Percentiles rank a stretch among this genome's conserved stretches.
phyloP scores from a whole-genome alignment of 2,113 vertebrate species.

The Entelurus aequoreus region DNA sequence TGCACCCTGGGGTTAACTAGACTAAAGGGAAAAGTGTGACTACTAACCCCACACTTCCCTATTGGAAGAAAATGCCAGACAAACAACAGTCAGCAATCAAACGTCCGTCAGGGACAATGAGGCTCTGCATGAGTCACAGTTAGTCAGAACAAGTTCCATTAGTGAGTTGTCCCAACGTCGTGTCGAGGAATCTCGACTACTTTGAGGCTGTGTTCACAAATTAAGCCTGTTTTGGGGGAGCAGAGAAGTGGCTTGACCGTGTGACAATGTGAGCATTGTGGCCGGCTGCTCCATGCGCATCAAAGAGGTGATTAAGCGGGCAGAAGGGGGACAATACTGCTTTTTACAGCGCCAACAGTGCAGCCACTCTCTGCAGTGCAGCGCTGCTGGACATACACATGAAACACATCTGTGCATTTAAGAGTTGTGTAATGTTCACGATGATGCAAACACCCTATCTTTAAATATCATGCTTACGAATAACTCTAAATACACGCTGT shows the following conservation, averaged over 20 bases:
- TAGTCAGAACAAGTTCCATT: slow-evolving; percentile 29
- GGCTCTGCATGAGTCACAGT: slow-evolving; percentile 4
- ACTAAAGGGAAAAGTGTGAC: too few relatives aligned
- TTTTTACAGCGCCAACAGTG: slow-evolving; percentile 66
- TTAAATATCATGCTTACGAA: too few relatives aligned
- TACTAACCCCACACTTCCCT: too few relatives aligned
- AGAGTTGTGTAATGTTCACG: slow-evolving; percentile 8
- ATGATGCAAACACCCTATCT: background rate
- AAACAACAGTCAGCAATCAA: too few relatives aligned
- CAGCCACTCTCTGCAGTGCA: slow-evolving; percentile 52
- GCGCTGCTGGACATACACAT: slow-evolving; percentile 39
- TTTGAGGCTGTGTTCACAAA: slow-evolving; percentile 57
- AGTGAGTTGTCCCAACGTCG: slow-evolving; percentile 15
- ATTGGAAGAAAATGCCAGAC: too few relatives aligned
- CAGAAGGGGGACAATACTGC: slow-evolving; percentile 72
- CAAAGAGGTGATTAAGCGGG: slow-evolving; percentile 77
- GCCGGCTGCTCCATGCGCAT: slow-evolving; percentile 64
- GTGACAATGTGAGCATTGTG: slow-evolving; percentile 73
- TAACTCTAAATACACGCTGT: background rate
- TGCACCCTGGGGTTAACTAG: too few relatives aligned
- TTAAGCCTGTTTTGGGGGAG: slow-evolving; percentile 65
- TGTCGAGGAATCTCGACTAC: slow-evolving; percentile 47
- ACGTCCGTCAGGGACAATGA: background rate
- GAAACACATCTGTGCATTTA: slow-evolving; percentile 39
- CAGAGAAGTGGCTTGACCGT: slow-evolving; percentile 67